Evolutionary conservation across 2,888 invertebrate genomes (phyloP), one percentile per base, ranked within the genome.

Genomic region (Sminthurinus aureus): DNA sequence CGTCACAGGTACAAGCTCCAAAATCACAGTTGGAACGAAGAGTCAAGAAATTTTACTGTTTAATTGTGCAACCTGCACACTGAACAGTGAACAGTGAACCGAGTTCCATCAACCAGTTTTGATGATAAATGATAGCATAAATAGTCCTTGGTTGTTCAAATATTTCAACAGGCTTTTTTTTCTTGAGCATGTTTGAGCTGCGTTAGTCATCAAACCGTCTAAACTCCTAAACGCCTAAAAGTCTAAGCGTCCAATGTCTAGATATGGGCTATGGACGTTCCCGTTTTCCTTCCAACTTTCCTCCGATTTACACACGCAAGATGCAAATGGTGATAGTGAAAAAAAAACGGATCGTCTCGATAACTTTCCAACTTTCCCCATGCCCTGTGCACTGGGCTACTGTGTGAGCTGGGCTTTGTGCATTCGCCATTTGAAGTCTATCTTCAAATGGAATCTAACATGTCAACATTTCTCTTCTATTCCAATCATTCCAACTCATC

Each of bases 121-220:
- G 13, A 71, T 71, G 71, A 71, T 71, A 71, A 71, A 71, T 13
- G 71, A 24, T 24, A 71, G 24, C 71, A 71, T 71, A 71, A 71
- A 71, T 71, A 71, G 71, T 71, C 24, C 24, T 20, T 71, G 71
- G 24, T 24, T 71, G 26, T 71, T 71, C 71, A 71, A 71, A 71
- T 71, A 71, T 71, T 71, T 71, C 71, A 71, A 71, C 71, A 71
- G 71, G 71, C 71, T 71, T 71, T 24, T 71, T 24, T 71, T 26
- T 71, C 71, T 26, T 24, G 8, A 26, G 71, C 71, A 71, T 71
- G 71, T 71, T 13, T 15, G 24, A 26, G 24, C 24, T 26, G 24
- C 71, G 22, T 71, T 71, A 71, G 71, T 71, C 71, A 71, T 71
- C 26, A 24, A 71, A 26, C 24, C 24, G 71, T 71, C 71, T 8